phyloP scores from a whole-genome alignment of 2,888 invertebrate species.

The Aleiodes alternator region DNA sequence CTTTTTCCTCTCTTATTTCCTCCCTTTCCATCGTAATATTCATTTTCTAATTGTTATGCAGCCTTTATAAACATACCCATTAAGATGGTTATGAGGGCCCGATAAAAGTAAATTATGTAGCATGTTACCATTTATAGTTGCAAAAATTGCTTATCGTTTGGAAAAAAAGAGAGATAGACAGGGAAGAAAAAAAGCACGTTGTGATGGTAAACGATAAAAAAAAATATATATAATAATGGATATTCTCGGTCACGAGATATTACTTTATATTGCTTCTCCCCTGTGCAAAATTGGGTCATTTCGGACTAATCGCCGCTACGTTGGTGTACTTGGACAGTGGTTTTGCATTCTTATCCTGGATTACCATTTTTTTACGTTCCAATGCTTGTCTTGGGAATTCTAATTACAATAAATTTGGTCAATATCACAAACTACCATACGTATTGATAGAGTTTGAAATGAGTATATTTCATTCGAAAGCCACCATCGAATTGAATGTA shows the following conservation, averaged over 20 bases:
- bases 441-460: too few species aligned
- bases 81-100: slow-evolving; percentile 30
- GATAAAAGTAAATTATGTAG: slow-evolving; percentile 42
- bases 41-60: slow-evolving; percentile 33
- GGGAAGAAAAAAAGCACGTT: slow-evolving; percentile 2
- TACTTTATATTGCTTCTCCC: background rate
- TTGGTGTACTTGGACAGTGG: slow-evolving; percentile 4
- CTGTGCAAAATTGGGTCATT: slow-evolving; percentile 7
- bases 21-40: slow-evolving; percentile 17
- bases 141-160: slow-evolving; percentile 34
- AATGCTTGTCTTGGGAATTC: too few species aligned
- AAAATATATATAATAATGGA: slow-evolving; percentile 20
- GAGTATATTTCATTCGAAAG: too few species aligned
- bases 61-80: slow-evolving; percentile 29
- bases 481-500: too few species aligned
- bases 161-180: slow-evolving; percentile 5
- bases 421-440: too few species aligned
- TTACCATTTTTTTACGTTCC: too few species aligned
- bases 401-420: too few species aligned
- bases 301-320: background rate
- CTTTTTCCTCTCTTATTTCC: background rate
- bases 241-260: slow-evolving; percentile 23
- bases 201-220: too few species aligned
- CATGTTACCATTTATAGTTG: slow-evolving; percentile 41
- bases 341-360: background rate